These are phyloP conservation scores for Oligia latruncula DNA, from an alignment of 2,888 invertebrate species.

Conservation along the genomic window DNA sequence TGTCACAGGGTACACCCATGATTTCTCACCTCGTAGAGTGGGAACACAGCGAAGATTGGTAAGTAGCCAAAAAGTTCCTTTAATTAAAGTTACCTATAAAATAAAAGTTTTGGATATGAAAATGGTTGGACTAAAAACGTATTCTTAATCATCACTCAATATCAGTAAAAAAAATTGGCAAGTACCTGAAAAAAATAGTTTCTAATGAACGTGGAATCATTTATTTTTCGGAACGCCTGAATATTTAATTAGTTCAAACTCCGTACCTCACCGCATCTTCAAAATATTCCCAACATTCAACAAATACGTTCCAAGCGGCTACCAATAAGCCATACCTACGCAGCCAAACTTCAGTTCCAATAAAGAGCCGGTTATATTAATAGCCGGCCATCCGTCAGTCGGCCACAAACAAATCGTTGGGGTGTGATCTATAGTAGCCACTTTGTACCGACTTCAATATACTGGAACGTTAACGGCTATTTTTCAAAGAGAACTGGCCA, in stretches of 20 bases:
- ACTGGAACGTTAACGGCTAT: constrained; percentile 64
- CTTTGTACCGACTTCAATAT: constrained; percentile 76
- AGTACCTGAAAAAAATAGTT: no score
- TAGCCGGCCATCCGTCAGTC: constrained; percentile 76
- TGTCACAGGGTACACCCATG: constrained; percentile 96
- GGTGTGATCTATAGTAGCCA: constrained; percentile 75
- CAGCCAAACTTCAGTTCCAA: constrained; percentile 71
- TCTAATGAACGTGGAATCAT: no score
- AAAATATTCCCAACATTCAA: background rate
- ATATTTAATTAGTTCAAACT: no score
- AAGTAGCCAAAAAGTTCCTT: constrained; percentile 58
- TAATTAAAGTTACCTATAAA: background rate
- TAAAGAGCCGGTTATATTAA: constrained; percentile 78
- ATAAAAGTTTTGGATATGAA: background rate
- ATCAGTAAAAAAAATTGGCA: no score
- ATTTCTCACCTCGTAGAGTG: constrained; percentile 95
- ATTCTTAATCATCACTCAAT: background rate
- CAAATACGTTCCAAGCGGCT: background rate
- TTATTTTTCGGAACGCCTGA: no score
- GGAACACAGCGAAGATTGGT: constrained; percentile 95
- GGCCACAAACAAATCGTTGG: constrained; percentile 80
- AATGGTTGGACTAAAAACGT: background rate
- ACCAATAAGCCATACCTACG: constrained; percentile 29
- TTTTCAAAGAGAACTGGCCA: constrained; percentile 59
- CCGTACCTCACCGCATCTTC: background rate